Conservation (phyloP, 2,888 invertebrate genomes). For the Pogonocherus hispidulus region DNA sequence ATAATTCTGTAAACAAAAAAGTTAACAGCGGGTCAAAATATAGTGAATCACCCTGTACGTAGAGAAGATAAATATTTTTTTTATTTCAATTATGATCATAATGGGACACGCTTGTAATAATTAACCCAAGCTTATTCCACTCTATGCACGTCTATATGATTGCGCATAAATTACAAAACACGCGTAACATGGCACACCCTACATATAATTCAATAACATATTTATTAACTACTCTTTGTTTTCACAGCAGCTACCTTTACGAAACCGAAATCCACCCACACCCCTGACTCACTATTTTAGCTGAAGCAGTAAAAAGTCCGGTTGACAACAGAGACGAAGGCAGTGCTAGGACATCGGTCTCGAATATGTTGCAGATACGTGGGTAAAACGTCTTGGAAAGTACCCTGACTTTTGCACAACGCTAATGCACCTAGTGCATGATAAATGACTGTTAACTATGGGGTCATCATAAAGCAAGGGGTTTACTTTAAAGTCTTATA, state of each 20-base stretch:
- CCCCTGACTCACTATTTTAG: slow-evolving; percentile 17
- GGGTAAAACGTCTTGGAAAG: slow-evolving; percentile 21
- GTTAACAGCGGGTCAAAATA: no score
- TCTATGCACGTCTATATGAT: neutral
- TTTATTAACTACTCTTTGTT: neutral
- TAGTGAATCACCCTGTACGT: no score
- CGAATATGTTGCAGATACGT: neutral
- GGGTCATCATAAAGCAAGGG: no score
- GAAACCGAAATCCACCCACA: slow-evolving; percentile 18
- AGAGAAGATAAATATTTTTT: no score
- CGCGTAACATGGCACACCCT: neutral
- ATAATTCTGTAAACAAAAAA: no score
- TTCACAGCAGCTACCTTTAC: slow-evolving; percentile 7
- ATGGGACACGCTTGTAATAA: no score
- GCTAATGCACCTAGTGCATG: slow-evolving; percentile 6
- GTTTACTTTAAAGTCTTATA: no score
- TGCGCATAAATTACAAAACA: neutral
- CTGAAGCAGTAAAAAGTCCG: slow-evolving; percentile 13
- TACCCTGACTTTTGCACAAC: slow-evolving; percentile 10
- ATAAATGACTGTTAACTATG: slow-evolving; percentile 9
- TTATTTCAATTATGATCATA: no score
- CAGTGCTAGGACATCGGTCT: neutral
- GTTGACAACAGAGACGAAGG: slow-evolving; percentile 16
- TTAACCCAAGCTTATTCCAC: neutral
- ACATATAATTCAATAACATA: neutral